These are phyloP conservation scores for Drosophila pullipes DNA, from an alignment of 2,888 invertebrate species.

Conservation along the genomic window DNA sequence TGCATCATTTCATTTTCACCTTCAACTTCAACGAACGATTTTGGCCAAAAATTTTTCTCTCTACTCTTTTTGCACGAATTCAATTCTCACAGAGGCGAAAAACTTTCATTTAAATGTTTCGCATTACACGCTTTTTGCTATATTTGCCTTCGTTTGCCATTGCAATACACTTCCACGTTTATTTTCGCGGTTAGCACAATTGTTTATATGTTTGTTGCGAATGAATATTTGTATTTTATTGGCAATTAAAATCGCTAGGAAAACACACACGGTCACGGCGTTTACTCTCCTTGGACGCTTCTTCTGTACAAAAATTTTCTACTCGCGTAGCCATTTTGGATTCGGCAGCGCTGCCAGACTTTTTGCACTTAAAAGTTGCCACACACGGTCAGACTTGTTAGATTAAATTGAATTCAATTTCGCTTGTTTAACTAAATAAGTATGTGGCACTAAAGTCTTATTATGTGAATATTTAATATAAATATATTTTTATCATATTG, in stretches of 20 bases:
- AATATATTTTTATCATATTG: not conserved
- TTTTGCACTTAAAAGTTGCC: not conserved
- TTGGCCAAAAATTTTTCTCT: conserved; percentile 58
- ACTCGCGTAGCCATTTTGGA: conserved; percentile 81
- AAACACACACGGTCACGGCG: conserved; percentile 77
- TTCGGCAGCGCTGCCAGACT: conserved; percentile 53
- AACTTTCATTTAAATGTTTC: conserved; percentile 68
- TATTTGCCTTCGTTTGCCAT: conserved; percentile 26
- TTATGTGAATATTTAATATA: not conserved
- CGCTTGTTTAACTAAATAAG: not conserved
- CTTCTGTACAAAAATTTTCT: conserved; percentile 82
- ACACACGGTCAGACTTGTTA: conserved; percentile 46
- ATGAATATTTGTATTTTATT: conserved; percentile 63
- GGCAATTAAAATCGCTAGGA: conserved; percentile 51
- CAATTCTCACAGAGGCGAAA: conserved; percentile 61
- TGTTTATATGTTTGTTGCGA: conserved; percentile 62
- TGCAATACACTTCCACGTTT: conserved; percentile 22
- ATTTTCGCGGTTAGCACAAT: conserved; percentile 22
- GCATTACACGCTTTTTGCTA: conserved; percentile 18
- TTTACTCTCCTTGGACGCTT: conserved; percentile 82
- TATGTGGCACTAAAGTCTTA: not conserved
- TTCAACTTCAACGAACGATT: conserved; percentile 51
- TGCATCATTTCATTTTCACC: conserved; percentile 59
- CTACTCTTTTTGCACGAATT: conserved; percentile 62
- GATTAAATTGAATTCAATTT: not conserved